These are phyloP conservation scores for Lethenteron reissneri DNA, from an alignment of 2,113 vertebrate genomes.

Conservation along the genomic window DNA sequence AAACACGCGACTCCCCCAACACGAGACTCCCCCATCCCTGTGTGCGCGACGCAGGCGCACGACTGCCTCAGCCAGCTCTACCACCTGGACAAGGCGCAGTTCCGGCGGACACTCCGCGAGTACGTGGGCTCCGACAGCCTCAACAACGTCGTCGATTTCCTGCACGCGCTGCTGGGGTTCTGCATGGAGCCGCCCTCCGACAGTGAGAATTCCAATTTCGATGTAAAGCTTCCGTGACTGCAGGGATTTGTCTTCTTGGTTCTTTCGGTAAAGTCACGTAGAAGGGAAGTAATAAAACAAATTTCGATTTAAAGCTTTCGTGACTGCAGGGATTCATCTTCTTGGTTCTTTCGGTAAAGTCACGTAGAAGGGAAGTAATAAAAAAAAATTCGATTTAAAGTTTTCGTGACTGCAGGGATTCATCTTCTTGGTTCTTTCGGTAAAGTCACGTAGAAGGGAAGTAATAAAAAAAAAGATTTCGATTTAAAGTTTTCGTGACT, in stretches of 20 bases:
- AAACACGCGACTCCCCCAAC: neutral
- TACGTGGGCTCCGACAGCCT: slow-evolving; percentile 96
- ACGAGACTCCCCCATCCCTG: neutral
- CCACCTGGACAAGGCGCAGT: slow-evolving; percentile 86
- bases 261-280: too few relatives aligned
- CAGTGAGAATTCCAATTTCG: slow-evolving; percentile 40
- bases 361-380: too few relatives aligned
- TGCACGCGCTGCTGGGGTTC: slow-evolving; percentile 91
- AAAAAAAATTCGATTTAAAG: neutral
- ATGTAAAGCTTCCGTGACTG: neutral
- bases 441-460: too few relatives aligned
- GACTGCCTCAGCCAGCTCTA: slow-evolving; percentile 84
- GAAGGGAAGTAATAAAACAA: too few relatives aligned
- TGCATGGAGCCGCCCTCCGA: slow-evolving; percentile 97
- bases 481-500: too few relatives aligned
- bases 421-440: too few relatives aligned
- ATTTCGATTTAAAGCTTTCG: too few relatives aligned
- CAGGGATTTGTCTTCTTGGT: too few relatives aligned
- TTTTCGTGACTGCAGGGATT: too few relatives aligned
- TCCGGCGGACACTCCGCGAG: slow-evolving; percentile 85
- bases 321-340: too few relatives aligned
- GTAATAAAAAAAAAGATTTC: too few relatives aligned
- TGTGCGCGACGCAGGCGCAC: slow-evolving; percentile 40
- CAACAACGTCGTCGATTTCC: slow-evolving; percentile 98
- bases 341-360: too few relatives aligned